Evolutionary conservation across 64 coral and sea anemone species (phyloP).

Genomic region (Platygyra sinensis): DNA sequence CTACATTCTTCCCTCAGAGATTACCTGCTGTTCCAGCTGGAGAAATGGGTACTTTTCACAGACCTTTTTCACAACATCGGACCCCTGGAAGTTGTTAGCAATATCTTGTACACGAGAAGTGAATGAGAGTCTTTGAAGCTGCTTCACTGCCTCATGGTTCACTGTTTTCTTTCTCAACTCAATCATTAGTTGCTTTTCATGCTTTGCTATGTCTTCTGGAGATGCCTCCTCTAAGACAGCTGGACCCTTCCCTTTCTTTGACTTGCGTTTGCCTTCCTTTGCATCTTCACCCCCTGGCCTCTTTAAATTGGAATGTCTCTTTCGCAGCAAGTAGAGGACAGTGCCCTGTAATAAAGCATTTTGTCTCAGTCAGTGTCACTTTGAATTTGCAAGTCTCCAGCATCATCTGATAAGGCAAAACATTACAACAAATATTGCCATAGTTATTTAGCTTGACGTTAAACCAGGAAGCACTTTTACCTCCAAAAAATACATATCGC

Average conservation of each 20-base stretch:
- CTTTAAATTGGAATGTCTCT: neutral
- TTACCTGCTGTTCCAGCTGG: neutral
- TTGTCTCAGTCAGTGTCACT: neutral
- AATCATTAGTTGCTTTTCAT: neutral
- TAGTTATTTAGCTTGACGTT: neutral
- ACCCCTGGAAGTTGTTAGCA: neutral
- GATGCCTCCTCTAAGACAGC: neutral
- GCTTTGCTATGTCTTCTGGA: neutral
- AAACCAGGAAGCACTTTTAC: too few relatives aligned
- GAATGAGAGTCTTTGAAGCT: neutral
- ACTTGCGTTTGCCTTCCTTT: neutral
- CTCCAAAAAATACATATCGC: too few relatives aligned
- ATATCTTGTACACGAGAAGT: too few relatives aligned
- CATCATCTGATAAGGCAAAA: neutral
- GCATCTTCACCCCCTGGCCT: neutral
- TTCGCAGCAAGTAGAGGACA: neutral
- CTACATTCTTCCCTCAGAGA: neutral
- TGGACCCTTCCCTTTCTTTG: neutral
- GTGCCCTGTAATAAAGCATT: neutral
- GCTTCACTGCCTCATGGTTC: neutral
- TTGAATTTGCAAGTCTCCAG: neutral
- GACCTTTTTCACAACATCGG: neutral
- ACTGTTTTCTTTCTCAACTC: neutral
- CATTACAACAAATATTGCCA: neutral
- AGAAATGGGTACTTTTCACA: neutral